Percentiles rank a stretch among this genome's conserved stretches.
Conservation (phyloP, 2,113 vertebrate species). For the Glaucomys volans region DNA sequence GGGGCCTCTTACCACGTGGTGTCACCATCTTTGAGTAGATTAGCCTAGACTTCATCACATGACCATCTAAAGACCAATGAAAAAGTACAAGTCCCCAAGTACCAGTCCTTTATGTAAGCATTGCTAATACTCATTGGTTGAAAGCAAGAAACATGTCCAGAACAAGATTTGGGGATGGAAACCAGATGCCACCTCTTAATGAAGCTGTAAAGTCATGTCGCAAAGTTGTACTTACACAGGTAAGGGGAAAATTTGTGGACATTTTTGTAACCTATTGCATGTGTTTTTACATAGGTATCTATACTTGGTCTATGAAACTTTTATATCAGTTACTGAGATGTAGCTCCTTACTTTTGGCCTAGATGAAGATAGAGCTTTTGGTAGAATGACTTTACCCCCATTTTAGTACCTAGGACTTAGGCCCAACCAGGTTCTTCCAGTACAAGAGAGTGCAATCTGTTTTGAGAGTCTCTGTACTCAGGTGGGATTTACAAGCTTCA, state of each 20-base stretch:
- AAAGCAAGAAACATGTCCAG: not conserved
- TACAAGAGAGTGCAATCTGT: not conserved
- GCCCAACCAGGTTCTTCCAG: not conserved
- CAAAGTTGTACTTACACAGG: not conserved
- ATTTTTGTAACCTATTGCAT: not conserved
- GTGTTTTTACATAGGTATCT: not conserved
- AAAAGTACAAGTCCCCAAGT: not conserved
- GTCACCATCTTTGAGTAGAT: not conserved
- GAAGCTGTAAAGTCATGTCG: not conserved
- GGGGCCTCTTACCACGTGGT: not conserved
- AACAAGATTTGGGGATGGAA: not conserved
- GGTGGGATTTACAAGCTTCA: not conserved
- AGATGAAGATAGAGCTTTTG: not conserved
- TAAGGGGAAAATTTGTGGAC: not conserved
- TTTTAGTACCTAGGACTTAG: not conserved
- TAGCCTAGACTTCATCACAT: too few relatives aligned
- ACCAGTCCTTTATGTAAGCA: not conserved
- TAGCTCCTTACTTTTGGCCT: not conserved
- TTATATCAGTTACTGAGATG: not conserved
- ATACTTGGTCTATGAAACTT: not conserved
- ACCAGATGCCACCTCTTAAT: not conserved
- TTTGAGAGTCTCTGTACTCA: not conserved
- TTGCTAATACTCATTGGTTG: not conserved
- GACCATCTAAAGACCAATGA: not conserved
- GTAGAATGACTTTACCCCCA: not conserved